Base-by-base conservation (phyloP, 2,113 vertebrate genomes). In the Caracal caracal region DNA sequence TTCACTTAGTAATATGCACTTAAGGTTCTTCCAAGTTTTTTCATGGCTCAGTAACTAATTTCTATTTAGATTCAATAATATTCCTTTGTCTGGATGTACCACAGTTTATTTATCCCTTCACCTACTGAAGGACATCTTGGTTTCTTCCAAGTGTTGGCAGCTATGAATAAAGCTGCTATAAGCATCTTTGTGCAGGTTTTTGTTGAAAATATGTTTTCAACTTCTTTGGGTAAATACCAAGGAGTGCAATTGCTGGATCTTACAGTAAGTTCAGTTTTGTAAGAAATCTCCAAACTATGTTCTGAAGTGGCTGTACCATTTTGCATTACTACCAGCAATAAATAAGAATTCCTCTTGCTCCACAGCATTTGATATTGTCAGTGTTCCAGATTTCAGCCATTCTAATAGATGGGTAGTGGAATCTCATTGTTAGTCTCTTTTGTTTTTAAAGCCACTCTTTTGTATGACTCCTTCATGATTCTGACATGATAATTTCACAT, bases 381-480 rank as follows among this genome's bases (percentile, higher is more conserved):
- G 49, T 49, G 22, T 47, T 53, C 51, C 59, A 1, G 37, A 68
- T 35, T 30, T 76, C 2, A 68, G 56, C 15, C 30, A 33, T 35
- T 68, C 37, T 49, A 47, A 35, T 37, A 90, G 47, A 30, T 24
- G 9, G 17, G 47, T 11, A 35, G 35, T 30, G 33, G 15, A 22
- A 66, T 43, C 37, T 65, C n/a, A 66, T 6, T 16, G 13, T 26
- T 33, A 1, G 76, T 73, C 10, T 76, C 37, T 88, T 91, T 65
- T 78, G 28, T 63, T 88, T 88, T n/a, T 40, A 33, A 91, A 97
- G 30, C 3, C 47, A 78, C 61, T 56, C 56, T 93, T 97, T 91
- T 61, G 8, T 56, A 51, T 15, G 61, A 90, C 61, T 95, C 61
- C 53, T 90, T 82, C 30, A 35, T 56, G 81, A 79, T 68, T 95